These are phyloP conservation scores for Dinocampus coccinellae DNA, from an alignment of 2,888 invertebrate species.

Conservation along the genomic window DNA sequence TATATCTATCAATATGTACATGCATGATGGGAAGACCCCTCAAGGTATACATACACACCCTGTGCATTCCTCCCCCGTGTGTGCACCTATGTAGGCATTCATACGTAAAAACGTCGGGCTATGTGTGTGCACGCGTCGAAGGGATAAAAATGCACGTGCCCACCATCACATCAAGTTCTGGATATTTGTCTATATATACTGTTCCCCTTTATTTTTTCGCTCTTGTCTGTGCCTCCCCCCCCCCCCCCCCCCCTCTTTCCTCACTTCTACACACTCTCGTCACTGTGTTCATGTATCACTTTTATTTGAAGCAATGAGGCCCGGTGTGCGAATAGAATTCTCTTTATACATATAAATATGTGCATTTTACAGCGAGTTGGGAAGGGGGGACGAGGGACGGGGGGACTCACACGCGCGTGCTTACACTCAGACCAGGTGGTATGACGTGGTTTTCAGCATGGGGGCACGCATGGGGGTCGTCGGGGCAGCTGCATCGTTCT, in stretches of 20 bases:
- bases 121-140: conserved; percentile 41
- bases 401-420: conserved; percentile 46
- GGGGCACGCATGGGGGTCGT: conserved; percentile 66
- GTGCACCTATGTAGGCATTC: conserved; percentile 35
- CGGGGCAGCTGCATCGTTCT: conserved; percentile 61
- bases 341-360: conserved; percentile 23
- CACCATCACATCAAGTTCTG: conserved; percentile 32
- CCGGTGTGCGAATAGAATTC: conserved; percentile 35
- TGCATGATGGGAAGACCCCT: neutral
- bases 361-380: conserved; percentile 27
- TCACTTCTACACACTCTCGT: too few relatives aligned
- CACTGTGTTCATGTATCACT: neutral
- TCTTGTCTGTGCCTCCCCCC: neutral
- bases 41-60: neutral
- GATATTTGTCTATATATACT: conserved; percentile 11
- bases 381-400: conserved; percentile 43
- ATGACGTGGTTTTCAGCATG: conserved; percentile 65
- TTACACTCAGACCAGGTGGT: conserved; percentile 65
- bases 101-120: conserved; percentile 38
- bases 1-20: neutral
- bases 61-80: neutral
- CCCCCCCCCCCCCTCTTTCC: too few relatives aligned
- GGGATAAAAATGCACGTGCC: conserved; percentile 42
- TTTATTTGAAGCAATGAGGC: conserved; percentile 22
- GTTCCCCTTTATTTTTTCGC: conserved; percentile 5